Base-by-base conservation (phyloP, 2,113 vertebrate genomes). In the Hoplias malabaricus region DNA sequence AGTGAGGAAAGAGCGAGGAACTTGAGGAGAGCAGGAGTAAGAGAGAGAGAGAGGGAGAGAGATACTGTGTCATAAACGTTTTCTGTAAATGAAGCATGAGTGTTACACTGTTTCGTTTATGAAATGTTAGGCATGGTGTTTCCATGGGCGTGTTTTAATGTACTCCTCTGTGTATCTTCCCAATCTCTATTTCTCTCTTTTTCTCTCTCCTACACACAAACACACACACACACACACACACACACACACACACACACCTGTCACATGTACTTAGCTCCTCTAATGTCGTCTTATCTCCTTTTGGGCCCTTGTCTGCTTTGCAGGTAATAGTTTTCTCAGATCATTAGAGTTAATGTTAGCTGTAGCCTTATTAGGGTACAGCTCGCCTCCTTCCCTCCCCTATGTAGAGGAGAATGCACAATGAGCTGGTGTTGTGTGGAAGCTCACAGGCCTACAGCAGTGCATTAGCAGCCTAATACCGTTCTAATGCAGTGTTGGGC, bases 251-350 rank as follows among this genome's bases (percentile, higher is more conserved):
- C 50, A 56, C 62, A 53, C 72, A 74, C 76, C 62, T 73, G 59
- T 62, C 23, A 74, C 75, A 81, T 71, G 79, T 79, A 61, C 67
- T 81, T 75, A 79, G 25, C 6, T 36, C 2, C 74, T 33, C 61
- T 77, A 76, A 79, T 82, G 70, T 82, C 16, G 0, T 69, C 46
- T 67, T 50, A 27, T 75, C 50, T 79, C 40, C 42, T 77, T 38
- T 69, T 53, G 31, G 29, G 33, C 54, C 59, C 50, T 29, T 4
- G 34, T 57, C 48, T 62, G n/a, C 25, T 34, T 62, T 42, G 48
- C 25, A 65, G 40, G 48, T 77, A 77, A 69, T 75, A 75, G 31
- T 75, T 75, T 79, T 36, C 61, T 82, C 77, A 72, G 50, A 71
- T 67, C 77, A 79, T 75, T 75, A 79, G 59, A 11, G n/a, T 42